Base-by-base conservation (phyloP, 1,140 invertebrate genomes). In the Teleopsis dalmanni region DNA sequence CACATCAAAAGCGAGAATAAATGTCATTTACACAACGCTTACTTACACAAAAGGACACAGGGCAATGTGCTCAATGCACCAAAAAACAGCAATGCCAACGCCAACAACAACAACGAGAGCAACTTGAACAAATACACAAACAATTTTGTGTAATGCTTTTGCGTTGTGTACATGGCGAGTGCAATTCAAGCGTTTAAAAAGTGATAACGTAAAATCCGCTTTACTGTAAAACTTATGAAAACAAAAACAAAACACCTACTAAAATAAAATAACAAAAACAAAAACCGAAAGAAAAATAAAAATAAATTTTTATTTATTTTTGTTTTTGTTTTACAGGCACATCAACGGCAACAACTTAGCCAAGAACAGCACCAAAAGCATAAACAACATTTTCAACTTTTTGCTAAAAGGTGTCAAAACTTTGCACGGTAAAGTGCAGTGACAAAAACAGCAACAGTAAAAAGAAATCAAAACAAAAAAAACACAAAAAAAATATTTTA, bases 71-170 rank as follows among this genome's bases (percentile, higher is more conserved):
- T n/a, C n/a, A 35, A 35, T 35, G 34, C 6, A 19, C 5, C 16
- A 35, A 35, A 35, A 19, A 29, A 31, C 56, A 46, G 48, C 52
- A 48, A 26, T 43, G 50, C 31, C 51, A 46, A 44, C 16, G 47
- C 29, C 45, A 43, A 42, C 22, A 46, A 51, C 23, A 51, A 34
- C 34, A 22, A 45, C 14, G 37, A 33, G 19, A 35, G 40, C 34
- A 44, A 23, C 23, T 18, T 14, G 21, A 14, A 35, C 33, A 34
- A 13, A 34, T 16, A 5, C 33, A 11, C 33, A 34, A 5, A 34
- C 16, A 34, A 13, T 3, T 6, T 16, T 19, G 14, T 40, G 6
- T 13, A 36, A 42, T 33, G 18, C 50, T 52, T 26, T 41, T n/a
- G n/a, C n/a, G n/a, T n/a, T n/a, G n/a, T n/a, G n/a, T 26, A 7